These are phyloP conservation scores for Lordiphosa mommai DNA, from an alignment of 1,140 invertebrate species.

Conservation along the genomic window DNA sequence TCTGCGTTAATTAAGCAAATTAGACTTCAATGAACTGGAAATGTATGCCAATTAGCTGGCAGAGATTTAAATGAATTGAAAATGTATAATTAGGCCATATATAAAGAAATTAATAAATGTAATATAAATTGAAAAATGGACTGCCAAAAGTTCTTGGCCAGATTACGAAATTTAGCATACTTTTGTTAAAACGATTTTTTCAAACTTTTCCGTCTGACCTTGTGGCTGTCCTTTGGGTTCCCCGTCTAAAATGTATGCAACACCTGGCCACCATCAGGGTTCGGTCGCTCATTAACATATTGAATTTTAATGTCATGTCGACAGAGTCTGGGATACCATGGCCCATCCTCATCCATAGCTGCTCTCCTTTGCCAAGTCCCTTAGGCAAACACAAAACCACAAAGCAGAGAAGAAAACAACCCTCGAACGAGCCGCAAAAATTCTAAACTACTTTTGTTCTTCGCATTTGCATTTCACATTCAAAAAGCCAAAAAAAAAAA, in stretches of 20 bases:
- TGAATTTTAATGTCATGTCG: slow-evolving; percentile 68
- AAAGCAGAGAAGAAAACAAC: slow-evolving; percentile 34
- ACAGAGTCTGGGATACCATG: slow-evolving; percentile 11
- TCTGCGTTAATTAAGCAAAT: slow-evolving; percentile 51
- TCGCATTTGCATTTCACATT: slow-evolving; percentile 53
- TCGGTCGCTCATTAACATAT: slow-evolving; percentile 60
- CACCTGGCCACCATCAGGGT: slow-evolving; percentile 34
- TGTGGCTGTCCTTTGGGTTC: slow-evolving; percentile 24
- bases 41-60: slow-evolving; percentile 46
- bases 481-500: slow-evolving; percentile 19
- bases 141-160: background rate
- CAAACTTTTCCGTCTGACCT: slow-evolving; percentile 40
- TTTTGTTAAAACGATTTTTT: background rate
- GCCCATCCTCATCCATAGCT: background rate
- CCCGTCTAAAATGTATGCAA: slow-evolving; percentile 12
- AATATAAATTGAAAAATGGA: slow-evolving; percentile 30
- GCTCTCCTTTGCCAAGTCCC: background rate
- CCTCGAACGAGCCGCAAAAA: slow-evolving; percentile 56
- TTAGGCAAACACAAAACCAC: slow-evolving; percentile 22
- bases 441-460: slow-evolving; percentile 63
- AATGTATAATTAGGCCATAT: slow-evolving; percentile 8
- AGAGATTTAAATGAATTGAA: slow-evolving; percentile 14
- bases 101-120: slow-evolving; percentile 22
- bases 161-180: background rate
- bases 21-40: slow-evolving; percentile 60